Conservation (phyloP, 1,140 invertebrate species). For the Diabrotica undecimpunctata region DNA sequence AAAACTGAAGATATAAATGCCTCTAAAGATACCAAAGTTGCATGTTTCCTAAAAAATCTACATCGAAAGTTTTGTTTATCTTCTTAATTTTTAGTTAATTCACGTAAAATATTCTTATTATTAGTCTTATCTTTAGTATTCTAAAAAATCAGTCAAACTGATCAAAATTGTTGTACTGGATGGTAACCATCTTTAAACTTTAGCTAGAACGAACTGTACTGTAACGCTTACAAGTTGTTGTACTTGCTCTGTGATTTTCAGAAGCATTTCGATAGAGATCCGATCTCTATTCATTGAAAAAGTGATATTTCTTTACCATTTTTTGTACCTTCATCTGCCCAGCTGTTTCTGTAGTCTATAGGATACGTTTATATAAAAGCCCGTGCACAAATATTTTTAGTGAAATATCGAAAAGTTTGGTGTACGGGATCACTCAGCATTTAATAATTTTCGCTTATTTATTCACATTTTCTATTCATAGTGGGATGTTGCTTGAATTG, state of each 20-base stretch:
- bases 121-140: too few species aligned
- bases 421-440: conserved; percentile 14
- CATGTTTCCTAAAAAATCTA: too few species aligned
- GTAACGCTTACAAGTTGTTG: background rate
- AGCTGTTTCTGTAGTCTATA: conserved; percentile 20
- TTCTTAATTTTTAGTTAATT: too few species aligned
- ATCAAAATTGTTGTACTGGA: conserved; percentile 9
- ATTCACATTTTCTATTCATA: conserved; percentile 25
- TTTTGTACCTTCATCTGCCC: conserved; percentile 21
- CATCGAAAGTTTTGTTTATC: too few species aligned
- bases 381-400: background rate
- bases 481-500: conserved; percentile 25
- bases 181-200: background rate
- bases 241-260: conserved; percentile 15
- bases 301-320: conserved; percentile 16
- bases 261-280: conserved; percentile 4
- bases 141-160: background rate
- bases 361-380: background rate
- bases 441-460: conserved; percentile 26
- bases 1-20: too few species aligned
- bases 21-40: too few species aligned
- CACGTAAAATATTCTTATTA: too few species aligned
- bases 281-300: conserved; percentile 7
- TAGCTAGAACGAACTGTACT: background rate
- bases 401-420: too few species aligned